These are phyloP conservation scores for Pristiophorus japonicus DNA, from an alignment of 2,113 vertebrate species.

Conservation along the genomic window DNA sequence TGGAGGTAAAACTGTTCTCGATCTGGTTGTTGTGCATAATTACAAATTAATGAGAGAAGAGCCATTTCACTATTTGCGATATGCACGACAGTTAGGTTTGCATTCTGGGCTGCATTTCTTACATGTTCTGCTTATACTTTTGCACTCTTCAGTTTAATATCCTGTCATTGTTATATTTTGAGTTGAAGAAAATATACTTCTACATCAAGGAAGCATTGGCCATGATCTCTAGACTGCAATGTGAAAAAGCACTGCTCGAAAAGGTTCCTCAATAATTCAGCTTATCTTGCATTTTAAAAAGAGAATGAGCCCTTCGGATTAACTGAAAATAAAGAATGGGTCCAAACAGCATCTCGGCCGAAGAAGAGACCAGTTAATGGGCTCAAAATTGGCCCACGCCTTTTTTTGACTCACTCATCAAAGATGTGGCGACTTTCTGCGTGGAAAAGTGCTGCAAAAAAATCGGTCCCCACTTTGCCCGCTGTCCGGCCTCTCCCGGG, in stretches of 20 bases:
- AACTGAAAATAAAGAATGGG: not conserved
- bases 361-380: not conserved
- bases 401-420: too few relatives aligned
- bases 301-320: not conserved
- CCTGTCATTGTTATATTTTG: not conserved
- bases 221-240: not conserved
- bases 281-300: not conserved
- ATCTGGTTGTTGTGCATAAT: not conserved
- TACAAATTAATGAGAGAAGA: not conserved
- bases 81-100: not conserved
- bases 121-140: not conserved
- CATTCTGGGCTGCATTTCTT: not conserved
- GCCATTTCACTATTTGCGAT: not conserved
- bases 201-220: not conserved
- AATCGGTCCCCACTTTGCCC: too few relatives aligned
- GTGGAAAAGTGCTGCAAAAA: too few relatives aligned
- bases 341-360: not conserved
- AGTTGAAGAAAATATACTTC: not conserved
- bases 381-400: too few relatives aligned
- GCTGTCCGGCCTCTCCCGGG: too few relatives aligned
- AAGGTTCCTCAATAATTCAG: not conserved
- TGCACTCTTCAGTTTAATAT: not conserved
- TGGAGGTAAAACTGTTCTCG: not conserved
- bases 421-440: too few relatives aligned
- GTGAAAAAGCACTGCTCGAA: not conserved